Conservation (phyloP, 2,888 invertebrate species). For the Altica lythri region DNA sequence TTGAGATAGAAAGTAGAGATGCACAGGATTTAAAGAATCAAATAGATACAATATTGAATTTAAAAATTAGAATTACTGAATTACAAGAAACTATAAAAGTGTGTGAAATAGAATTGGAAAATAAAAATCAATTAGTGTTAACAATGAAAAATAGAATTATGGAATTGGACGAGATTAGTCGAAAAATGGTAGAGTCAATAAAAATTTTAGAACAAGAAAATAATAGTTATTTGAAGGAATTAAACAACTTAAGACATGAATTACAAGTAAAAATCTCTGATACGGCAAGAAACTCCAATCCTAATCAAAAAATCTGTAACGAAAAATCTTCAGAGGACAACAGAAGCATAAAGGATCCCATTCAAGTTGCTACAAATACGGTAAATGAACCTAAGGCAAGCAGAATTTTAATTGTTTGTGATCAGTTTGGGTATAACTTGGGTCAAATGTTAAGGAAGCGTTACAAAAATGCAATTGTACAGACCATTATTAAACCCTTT, state of each 20-base stretch:
- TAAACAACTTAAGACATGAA: conserved; percentile 7
- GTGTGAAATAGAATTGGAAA: conserved; percentile 1
- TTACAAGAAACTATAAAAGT: background rate
- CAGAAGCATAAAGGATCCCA: background rate
- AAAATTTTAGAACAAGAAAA: conserved; percentile 20
- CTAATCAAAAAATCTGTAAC: background rate
- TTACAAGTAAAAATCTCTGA: background rate
- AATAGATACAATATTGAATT: conserved; percentile 3
- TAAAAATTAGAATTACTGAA: conserved; percentile 3
- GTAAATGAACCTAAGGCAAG: background rate
- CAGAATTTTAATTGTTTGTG: conserved; percentile 9
- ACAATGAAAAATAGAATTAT: conserved; percentile 3
- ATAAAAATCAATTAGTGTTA: conserved; percentile 1
- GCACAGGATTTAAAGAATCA: conserved; percentile 14
- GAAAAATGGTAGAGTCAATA: conserved; percentile 11
- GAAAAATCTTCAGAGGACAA: background rate
- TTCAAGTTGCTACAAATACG: background rate
- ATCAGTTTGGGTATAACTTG: conserved; percentile 12
- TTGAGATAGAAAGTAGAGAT: conserved; percentile 10
- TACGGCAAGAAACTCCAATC: background rate
- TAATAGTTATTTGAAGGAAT: conserved; percentile 8
- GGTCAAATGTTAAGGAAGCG: conserved; percentile 14
- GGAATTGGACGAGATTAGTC: conserved; percentile 11
- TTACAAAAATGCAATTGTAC: conserved; percentile 6
- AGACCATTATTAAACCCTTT: conserved; percentile 15